These are phyloP conservation scores for Hirudinaria manillensis DNA, from an alignment of 2,888 invertebrate genomes.

Conservation along the genomic window DNA sequence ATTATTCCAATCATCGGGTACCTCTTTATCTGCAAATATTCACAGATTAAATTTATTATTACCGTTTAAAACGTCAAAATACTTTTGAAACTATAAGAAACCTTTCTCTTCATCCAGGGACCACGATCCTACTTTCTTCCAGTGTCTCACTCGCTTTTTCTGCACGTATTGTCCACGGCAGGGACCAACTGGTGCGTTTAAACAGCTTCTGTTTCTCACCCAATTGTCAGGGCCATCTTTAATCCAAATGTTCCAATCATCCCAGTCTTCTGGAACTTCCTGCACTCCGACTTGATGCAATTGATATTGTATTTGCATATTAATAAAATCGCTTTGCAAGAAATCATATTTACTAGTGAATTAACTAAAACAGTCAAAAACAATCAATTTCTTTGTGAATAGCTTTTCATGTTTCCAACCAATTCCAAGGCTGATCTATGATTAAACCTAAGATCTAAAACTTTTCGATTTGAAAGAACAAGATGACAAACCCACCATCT, in stretches of 20 bases:
- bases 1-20: conserved; percentile 7
- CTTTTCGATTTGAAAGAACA: background rate
- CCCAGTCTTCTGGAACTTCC: conserved; percentile 21
- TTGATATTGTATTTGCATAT: too few relatives aligned
- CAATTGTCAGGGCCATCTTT: conserved; percentile 3
- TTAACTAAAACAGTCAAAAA: too few relatives aligned
- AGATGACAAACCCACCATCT: background rate
- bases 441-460: too few relatives aligned
- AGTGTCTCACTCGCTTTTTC: background rate
- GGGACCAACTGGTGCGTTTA: background rate
- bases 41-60: too few relatives aligned
- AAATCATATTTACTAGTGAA: too few relatives aligned
- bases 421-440: too few relatives aligned
- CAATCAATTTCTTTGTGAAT: too few relatives aligned
- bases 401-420: too few relatives aligned
- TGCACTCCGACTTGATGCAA: background rate
- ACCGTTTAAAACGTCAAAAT: too few relatives aligned
- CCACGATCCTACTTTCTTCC: conserved; percentile 14
- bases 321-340: too few relatives aligned
- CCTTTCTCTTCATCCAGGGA: conserved; percentile 10
- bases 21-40: background rate
- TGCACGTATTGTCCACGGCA: conserved; percentile 19
- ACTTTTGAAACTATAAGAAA: background rate
- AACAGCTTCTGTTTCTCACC: conserved; percentile 4
- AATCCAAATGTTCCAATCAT: conserved; percentile 6